Evolutionary conservation across 2,888 invertebrate genomes (phyloP).

Genomic region (Andricus curvator): DNA sequence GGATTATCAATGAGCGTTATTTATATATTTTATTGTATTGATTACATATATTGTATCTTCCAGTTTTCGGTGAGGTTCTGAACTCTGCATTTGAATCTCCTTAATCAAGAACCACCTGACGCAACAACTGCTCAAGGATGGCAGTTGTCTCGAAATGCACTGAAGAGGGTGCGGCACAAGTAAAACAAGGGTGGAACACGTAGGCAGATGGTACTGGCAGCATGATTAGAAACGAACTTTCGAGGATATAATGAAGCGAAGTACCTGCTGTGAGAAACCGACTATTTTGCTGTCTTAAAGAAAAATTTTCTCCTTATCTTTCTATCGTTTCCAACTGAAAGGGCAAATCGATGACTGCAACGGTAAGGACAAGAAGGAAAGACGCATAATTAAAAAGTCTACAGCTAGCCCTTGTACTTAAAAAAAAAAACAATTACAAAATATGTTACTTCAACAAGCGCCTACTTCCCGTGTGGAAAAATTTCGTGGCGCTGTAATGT

Average conservation of each 20-base stretch:
- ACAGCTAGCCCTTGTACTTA: background rate
- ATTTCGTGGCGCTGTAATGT: too few relatives aligned
- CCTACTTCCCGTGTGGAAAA: too few relatives aligned
- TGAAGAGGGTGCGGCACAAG: conserved; percentile 52
- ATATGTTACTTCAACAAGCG: background rate
- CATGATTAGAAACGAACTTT: conserved; percentile 60
- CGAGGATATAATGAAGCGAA: background rate
- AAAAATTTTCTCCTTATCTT: background rate
- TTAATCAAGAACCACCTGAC: conserved; percentile 69
- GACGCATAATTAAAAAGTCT: background rate
- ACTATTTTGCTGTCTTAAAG: background rate
- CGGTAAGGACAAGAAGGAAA: background rate
- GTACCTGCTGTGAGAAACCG: background rate
- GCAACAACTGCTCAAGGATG: conserved; percentile 71
- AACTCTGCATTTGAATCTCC: background rate
- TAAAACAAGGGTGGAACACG: conserved; percentile 58
- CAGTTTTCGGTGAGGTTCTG: background rate
- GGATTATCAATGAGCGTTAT: too few relatives aligned
- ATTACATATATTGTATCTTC: background rate
- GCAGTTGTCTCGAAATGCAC: conserved; percentile 68
- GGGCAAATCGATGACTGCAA: background rate
- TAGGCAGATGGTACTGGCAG: conserved; percentile 62
- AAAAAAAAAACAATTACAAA: background rate
- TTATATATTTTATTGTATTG: too few relatives aligned
- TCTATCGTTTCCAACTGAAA: background rate